These are phyloP conservation scores for Agapetus fuscipes DNA, from an alignment of 2,888 invertebrate species.

Conservation along the genomic window DNA sequence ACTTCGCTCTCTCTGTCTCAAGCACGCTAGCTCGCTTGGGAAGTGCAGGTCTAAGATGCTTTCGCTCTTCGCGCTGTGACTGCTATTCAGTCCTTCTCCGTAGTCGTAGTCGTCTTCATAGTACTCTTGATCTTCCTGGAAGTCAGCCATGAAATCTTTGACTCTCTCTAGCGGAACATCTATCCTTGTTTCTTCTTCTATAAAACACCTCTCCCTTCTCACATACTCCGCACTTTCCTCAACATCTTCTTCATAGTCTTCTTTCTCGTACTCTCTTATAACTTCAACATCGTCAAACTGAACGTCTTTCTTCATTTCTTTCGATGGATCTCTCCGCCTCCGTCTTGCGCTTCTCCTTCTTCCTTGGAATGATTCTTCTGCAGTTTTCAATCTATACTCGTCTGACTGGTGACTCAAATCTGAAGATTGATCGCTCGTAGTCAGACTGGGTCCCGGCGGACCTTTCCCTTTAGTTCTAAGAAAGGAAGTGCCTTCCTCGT, in stretches of 20 bases:
- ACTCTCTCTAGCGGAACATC: conserved; percentile 1
- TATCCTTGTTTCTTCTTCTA: conserved; percentile 3
- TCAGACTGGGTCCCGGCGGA: no score
- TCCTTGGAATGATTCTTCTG: no score
- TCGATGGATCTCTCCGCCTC: background rate
- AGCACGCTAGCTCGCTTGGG: conserved; percentile 4
- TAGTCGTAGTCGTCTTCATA: conserved; percentile 21
- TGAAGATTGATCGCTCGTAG: no score
- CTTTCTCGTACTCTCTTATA: background rate
- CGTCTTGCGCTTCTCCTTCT: no score
- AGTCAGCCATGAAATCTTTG: conserved; percentile 15
- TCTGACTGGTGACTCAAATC: no score
- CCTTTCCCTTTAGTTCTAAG: no score
- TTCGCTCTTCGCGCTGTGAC: conserved; percentile 13
- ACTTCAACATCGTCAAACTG: background rate
- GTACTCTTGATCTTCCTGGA: conserved; percentile 16
- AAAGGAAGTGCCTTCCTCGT: no score
- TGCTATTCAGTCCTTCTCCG: conserved; percentile 14
- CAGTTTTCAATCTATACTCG: no score
- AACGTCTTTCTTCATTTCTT: background rate
- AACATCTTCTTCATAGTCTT: conserved; percentile 1
- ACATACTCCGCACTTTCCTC: background rate
- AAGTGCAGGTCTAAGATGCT: conserved; percentile 12
- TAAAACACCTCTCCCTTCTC: conserved; percentile 5
- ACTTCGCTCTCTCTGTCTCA: conserved; percentile 10